Percentiles rank a stretch among this genome's conserved stretches.
These are phyloP conservation scores for Chalcosyrphus nemorum DNA, from an alignment of 2,888 invertebrate genomes.

Conservation along the genomic window DNA sequence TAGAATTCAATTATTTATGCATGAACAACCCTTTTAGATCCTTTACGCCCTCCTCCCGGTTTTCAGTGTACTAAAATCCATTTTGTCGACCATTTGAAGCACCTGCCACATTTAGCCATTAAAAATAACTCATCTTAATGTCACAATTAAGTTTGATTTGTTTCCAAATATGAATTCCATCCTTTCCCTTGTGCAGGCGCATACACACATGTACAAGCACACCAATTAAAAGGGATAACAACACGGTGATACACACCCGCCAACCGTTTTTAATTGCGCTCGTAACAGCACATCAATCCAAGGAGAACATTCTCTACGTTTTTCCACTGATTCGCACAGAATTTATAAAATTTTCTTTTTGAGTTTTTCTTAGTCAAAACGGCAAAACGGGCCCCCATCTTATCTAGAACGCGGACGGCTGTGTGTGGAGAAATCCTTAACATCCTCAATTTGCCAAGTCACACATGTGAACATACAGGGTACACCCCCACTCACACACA, in stretches of 20 bases:
- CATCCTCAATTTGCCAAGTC: conserved; percentile 68
- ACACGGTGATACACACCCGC: conserved; percentile 32
- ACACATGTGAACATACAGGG: conserved; percentile 57
- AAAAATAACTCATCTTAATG: conserved; percentile 72
- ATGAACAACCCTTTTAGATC: conserved; percentile 31
- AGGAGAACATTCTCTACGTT: conserved; percentile 37
- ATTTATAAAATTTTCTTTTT: conserved; percentile 24
- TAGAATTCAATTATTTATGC: conserved; percentile 29
- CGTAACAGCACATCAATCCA: conserved; percentile 67
- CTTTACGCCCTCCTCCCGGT: background rate
- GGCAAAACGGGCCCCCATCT: background rate
- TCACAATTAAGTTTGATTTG: conserved; percentile 73
- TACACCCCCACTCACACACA: conserved; percentile 1
- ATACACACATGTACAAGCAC: conserved; percentile 16
- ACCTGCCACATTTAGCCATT: conserved; percentile 67
- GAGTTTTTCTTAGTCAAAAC: background rate
- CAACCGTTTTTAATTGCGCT: conserved; percentile 62
- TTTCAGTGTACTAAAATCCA: conserved; percentile 20
- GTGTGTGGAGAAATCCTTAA: conserved; percentile 48
- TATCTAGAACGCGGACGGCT: background rate
- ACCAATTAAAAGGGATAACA: conserved; percentile 66
- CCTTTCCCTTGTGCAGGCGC: conserved; percentile 27
- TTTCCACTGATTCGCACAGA: conserved; percentile 8
- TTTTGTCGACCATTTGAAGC: conserved; percentile 56
- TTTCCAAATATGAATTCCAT: conserved; percentile 61